Evolutionary conservation across 1,140 invertebrate genomes (phyloP).

Genomic region (Zelostemma sp.): DNA sequence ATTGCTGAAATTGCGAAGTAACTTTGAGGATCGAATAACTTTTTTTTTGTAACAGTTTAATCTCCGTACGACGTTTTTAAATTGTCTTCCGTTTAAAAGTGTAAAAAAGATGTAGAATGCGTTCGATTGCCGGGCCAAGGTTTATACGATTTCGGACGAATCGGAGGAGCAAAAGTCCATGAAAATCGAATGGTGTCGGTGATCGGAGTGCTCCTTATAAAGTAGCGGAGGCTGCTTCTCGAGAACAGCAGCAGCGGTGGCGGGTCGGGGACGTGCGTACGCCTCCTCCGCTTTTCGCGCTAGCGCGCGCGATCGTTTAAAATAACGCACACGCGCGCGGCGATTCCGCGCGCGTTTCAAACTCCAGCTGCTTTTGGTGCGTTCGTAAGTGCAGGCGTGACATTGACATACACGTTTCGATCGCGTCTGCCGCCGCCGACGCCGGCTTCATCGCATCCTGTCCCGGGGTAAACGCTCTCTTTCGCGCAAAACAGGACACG

Average conservation of each 20-base stretch:
- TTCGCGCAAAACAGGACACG: conserved; percentile 11
- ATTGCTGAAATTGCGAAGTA: no score
- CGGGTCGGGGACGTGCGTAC: conserved; percentile 49
- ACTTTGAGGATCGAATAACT: no score
- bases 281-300: conserved; percentile 58
- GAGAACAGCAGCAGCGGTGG: conserved; percentile 19
- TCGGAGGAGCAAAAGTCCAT: background rate
- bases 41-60: no score
- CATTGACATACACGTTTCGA: conserved; percentile 36
- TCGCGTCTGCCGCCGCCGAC: background rate
- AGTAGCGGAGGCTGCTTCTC: conserved; percentile 52
- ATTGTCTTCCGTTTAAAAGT: no score
- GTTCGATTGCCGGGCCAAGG: no score
- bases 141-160: no score
- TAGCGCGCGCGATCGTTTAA: conserved; percentile 47
- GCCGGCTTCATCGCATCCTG: conserved; percentile 44
- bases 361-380: conserved; percentile 18
- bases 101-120: no score
- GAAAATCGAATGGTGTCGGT: conserved; percentile 42
- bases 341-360: no score
- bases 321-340: conserved; percentile 23
- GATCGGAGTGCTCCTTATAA: conserved; percentile 61
- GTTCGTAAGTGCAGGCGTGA: conserved; percentile 27
- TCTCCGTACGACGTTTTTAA: no score
- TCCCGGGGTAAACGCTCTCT: conserved; percentile 39